These are phyloP conservation scores for Sphinx pinastri DNA, from an alignment of 2,888 invertebrate species.

Conservation along the genomic window DNA sequence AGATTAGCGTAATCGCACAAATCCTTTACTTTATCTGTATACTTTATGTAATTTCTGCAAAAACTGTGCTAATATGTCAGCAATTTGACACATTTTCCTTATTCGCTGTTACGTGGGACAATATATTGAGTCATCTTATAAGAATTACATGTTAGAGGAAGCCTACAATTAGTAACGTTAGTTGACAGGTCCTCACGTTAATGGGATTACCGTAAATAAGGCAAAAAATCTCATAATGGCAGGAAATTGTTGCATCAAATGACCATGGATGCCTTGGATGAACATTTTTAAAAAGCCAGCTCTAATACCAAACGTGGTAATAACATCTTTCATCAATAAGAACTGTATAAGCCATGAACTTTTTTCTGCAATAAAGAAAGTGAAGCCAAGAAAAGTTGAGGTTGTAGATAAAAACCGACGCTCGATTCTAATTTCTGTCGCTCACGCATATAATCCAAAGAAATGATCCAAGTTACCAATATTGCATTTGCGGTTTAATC, in stretches of 20 bases:
- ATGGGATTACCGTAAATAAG: background rate
- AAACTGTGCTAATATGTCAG: background rate
- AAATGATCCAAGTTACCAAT: no score
- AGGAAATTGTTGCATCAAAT: constrained; percentile 4
- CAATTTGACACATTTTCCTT: constrained; percentile 3
- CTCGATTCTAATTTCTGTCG: no score
- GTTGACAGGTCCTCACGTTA: background rate
- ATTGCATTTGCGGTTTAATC: no score
- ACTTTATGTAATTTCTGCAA: background rate
- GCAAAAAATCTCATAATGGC: background rate
- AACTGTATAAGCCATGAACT: no score
- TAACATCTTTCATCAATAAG: no score
- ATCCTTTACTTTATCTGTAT: no score
- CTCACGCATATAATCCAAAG: no score
- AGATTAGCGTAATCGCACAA: background rate
- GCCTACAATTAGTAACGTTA: constrained; percentile 1
- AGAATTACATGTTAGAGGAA: constrained; percentile 1
- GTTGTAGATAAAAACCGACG: no score
- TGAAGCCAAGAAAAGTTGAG: no score
- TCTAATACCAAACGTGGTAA: no score
- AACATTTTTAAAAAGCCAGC: no score
- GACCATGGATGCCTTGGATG: background rate
- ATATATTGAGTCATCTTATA: constrained; percentile 12
- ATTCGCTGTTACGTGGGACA: background rate
- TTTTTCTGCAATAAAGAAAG: no score